A percentile compares a stretch with the other conserved stretches of the same genome.
phyloP scores from a whole-genome alignment of 2,888 invertebrate genomes.

The Thalpophila matura region DNA sequence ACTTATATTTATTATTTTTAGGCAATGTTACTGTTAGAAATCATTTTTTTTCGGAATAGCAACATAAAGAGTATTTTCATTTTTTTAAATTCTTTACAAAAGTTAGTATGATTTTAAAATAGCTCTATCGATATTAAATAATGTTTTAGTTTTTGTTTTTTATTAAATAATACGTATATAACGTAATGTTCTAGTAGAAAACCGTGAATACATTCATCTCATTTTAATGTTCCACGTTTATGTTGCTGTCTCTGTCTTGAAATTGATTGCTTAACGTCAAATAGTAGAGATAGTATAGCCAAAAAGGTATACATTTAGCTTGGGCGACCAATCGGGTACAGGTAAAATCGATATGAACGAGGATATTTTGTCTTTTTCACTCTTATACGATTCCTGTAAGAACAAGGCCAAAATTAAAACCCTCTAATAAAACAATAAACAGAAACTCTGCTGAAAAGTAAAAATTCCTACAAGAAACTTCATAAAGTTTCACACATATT shows the following conservation, averaged over 20 bases:
- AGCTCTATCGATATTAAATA: not conserved
- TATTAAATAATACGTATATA: too few species aligned
- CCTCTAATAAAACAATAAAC: constrained; percentile 1
- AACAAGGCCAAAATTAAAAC: constrained; percentile 22
- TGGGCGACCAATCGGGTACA: constrained; percentile 21
- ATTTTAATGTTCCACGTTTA: not conserved
- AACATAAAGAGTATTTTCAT: not conserved
- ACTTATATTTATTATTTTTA: too few species aligned
- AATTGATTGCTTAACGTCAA: constrained; percentile 13
- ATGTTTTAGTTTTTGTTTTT: not conserved
- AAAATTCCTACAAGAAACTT: constrained; percentile 8
- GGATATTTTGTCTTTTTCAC: constrained; percentile 43
- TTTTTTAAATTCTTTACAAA: too few species aligned
- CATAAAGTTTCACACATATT: not conserved
- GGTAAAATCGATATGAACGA: constrained; percentile 10
- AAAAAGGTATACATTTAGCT: constrained; percentile 34
- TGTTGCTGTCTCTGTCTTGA: constrained; percentile 29
- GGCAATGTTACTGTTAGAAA: too few species aligned
- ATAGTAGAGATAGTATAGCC: constrained; percentile 42
- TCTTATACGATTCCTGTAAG: constrained; percentile 47
- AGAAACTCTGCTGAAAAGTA: not conserved
- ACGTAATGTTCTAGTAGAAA: not conserved
- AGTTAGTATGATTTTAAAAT: not conserved
- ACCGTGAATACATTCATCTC: constrained; percentile 9
- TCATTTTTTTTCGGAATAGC: not conserved